Evolutionary conservation across 2,888 invertebrate species (phyloP).

Genomic region (Leptinotarsa juncta): DNA sequence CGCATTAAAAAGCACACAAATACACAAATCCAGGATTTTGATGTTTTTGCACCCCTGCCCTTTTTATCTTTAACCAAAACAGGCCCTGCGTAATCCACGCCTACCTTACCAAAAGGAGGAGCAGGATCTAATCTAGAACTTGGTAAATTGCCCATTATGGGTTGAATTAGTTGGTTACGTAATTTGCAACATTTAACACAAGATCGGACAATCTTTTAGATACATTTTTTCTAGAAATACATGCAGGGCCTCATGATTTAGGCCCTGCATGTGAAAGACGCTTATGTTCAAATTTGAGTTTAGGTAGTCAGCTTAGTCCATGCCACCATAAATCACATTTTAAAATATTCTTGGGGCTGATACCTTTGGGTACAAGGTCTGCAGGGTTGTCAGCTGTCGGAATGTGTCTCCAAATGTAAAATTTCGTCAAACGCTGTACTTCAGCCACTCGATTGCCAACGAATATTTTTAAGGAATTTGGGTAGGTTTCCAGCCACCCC

Average conservation of each 20-base stretch:
- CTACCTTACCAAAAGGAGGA: conserved; percentile 41
- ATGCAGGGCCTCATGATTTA: conserved; percentile 17
- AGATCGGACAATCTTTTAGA: conserved; percentile 26
- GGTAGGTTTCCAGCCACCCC: conserved; percentile 16
- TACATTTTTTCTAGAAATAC: conserved; percentile 34
- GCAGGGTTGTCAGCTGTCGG: conserved; percentile 26
- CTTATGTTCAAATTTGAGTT: conserved; percentile 33
- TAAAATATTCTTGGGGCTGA: conserved; percentile 30
- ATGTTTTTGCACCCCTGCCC: not conserved
- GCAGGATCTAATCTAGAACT: conserved; percentile 30
- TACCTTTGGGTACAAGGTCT: conserved; percentile 40
- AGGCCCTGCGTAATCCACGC: conserved; percentile 41
- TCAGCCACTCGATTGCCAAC: conserved; percentile 44
- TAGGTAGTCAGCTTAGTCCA: conserved; percentile 32
- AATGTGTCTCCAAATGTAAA: conserved; percentile 40
- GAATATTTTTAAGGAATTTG: conserved; percentile 28
- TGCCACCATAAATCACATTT: conserved; percentile 42
- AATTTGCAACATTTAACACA: no score
- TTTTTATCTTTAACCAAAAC: not conserved
- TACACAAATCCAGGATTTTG: not conserved
- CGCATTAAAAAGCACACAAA: not conserved
- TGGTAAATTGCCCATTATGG: conserved; percentile 15
- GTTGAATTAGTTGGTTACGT: no score
- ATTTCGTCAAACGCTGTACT: conserved; percentile 35
- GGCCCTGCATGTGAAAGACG: conserved; percentile 41